Evolutionary conservation across 2,888 invertebrate genomes (phyloP).

Genomic region (Dichetophora obliterata): DNA sequence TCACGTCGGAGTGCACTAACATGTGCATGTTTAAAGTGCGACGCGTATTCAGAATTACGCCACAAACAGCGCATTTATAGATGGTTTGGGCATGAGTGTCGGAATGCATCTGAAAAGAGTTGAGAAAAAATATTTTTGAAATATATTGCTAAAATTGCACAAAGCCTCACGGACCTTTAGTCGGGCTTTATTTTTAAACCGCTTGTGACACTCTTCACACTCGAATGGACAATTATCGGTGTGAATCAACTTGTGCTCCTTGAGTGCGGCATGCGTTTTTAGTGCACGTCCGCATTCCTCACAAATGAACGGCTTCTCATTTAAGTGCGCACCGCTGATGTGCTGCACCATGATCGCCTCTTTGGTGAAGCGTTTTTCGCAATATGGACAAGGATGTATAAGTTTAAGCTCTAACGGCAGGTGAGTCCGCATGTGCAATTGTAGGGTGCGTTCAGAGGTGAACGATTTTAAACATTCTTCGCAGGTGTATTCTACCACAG

Average conservation of each 20-base stretch:
- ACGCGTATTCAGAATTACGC: slow-evolving; percentile 68
- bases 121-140: background rate
- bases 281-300: slow-evolving; percentile 71
- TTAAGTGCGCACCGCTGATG: slow-evolving; percentile 61
- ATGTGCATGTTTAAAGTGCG: slow-evolving; percentile 71
- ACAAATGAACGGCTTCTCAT: slow-evolving; percentile 69
- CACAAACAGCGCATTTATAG: slow-evolving; percentile 69
- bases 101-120: slow-evolving; percentile 63
- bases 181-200: slow-evolving; percentile 65
- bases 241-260: slow-evolving; percentile 71
- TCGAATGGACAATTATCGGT: slow-evolving; percentile 70
- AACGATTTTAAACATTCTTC: slow-evolving; percentile 49
- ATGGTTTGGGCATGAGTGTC: slow-evolving; percentile 69
- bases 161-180: slow-evolving; percentile 55
- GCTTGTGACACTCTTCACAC: slow-evolving; percentile 67
- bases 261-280: slow-evolving; percentile 70
- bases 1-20: slow-evolving; percentile 65
- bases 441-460: slow-evolving; percentile 47
- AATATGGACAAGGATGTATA: slow-evolving; percentile 55
- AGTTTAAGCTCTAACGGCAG: slow-evolving; percentile 54
- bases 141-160: background rate
- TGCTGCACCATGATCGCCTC: slow-evolving; percentile 58
- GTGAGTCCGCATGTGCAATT: slow-evolving; percentile 52
- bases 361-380: slow-evolving; percentile 55
- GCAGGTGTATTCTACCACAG: slow-evolving; percentile 48